phyloP scores from a whole-genome alignment of 2,888 invertebrate genomes.

The Stictocephala bisonia region DNA sequence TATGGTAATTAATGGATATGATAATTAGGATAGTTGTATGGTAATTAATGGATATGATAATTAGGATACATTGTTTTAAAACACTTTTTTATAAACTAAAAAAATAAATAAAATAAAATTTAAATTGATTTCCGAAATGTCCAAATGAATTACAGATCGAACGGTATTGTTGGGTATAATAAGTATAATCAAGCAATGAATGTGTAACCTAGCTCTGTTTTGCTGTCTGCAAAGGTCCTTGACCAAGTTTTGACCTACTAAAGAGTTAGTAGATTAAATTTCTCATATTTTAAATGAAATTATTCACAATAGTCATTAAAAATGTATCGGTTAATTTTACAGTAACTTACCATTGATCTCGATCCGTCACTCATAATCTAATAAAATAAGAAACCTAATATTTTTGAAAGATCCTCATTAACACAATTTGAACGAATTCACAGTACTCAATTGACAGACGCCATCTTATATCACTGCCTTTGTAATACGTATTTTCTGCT shows the following conservation, averaged over 20 bases:
- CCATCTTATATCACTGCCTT: slow-evolving; percentile 30
- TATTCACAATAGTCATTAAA: not conserved
- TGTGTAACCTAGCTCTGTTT: slow-evolving; percentile 10
- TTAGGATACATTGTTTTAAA: too few relatives aligned
- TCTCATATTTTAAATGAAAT: slow-evolving; percentile 4
- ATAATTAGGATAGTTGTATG: too few relatives aligned
- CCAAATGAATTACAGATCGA: too few relatives aligned
- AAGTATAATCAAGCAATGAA: too few relatives aligned
- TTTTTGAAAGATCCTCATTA: not conserved
- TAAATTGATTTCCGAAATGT: too few relatives aligned
- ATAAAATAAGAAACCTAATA: too few relatives aligned
- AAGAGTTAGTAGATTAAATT: not conserved
- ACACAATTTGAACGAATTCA: slow-evolving; percentile 11
- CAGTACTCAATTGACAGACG: not conserved
- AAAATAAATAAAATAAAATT: too few relatives aligned
- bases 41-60: too few relatives aligned
- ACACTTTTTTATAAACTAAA: too few relatives aligned
- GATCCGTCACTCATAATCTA: slow-evolving; percentile 18
- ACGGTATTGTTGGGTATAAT: too few relatives aligned
- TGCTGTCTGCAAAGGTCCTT: slow-evolving; percentile 20
- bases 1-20: too few relatives aligned
- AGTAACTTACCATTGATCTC: slow-evolving; percentile 1
- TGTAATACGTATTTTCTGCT: not conserved
- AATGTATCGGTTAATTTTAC: not conserved
- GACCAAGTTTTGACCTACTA: slow-evolving; percentile 34